Evolutionary conservation across 2,797 vertebrate species (phyloP).

Genomic region (Remorina albescens): DNA sequence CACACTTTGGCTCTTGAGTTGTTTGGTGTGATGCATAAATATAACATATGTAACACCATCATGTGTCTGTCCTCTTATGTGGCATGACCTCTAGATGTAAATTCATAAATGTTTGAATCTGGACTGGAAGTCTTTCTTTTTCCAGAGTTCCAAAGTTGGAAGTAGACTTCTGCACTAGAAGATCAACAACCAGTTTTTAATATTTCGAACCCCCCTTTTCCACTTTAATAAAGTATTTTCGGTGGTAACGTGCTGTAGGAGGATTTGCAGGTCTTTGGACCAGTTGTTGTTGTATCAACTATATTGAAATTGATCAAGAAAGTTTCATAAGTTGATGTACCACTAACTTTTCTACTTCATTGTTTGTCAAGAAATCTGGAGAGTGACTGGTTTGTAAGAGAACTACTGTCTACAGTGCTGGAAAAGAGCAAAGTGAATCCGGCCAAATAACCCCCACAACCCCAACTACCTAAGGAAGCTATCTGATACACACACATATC

Average conservation of each 20-base stretch:
- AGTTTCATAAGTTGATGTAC: background rate
- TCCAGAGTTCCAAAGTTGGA: background rate
- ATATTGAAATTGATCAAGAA: conserved; percentile 2
- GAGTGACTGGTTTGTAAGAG: conserved; percentile 24
- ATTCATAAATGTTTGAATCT: background rate
- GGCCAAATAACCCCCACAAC: conserved; percentile 40
- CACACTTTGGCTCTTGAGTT: background rate
- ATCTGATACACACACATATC: conserved; percentile 36
- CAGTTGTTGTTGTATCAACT: background rate
- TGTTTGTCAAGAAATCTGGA: conserved; percentile 35
- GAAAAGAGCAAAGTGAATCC: conserved; percentile 46
- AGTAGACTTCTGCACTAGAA: background rate
- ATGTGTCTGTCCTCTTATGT: background rate
- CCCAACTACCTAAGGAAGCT: conserved; percentile 11
- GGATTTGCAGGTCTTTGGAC: background rate
- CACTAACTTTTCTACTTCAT: conserved; percentile 6
- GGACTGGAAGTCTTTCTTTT: background rate
- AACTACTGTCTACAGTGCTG: conserved; percentile 28
- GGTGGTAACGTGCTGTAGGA: background rate
- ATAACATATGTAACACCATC: background rate
- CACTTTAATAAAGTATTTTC: conserved; percentile 11
- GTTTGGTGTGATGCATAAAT: background rate
- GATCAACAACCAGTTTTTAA: background rate
- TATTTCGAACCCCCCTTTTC: background rate
- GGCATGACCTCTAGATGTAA: background rate